Base-by-base conservation (phyloP, 1,140 invertebrate genomes). In the Megalonaias nervosa region DNA sequence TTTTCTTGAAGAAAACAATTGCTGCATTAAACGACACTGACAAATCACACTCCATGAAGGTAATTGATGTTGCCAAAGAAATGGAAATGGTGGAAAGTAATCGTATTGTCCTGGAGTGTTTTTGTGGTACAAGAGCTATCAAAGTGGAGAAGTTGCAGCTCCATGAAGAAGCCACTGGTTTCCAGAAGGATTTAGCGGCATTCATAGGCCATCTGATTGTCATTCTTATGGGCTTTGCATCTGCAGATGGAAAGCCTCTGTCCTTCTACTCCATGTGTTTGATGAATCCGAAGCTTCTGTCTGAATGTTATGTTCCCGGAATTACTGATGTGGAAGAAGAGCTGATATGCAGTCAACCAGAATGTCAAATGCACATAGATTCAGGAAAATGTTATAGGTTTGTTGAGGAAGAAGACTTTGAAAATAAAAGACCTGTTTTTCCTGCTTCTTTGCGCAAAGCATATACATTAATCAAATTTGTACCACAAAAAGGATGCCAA, bases 151-250 rank as follows among this genome's bases (percentile, higher is more conserved):
- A 17, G 23, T 75, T 75, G 14, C 15, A 60, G 59, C 56, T 61
- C 57, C 38, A 23, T 48, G 60, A 67, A 48, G 58, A 70, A 60
- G 55, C 67, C n/a, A 16, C 58, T 15, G 69, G 55, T 21, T 67
- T 70, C 23, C 67, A 70, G n/a, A 70, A 56, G 48, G 57, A 64
- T 58, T 56, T 75, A 2, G 70, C 62, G 26, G 23, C 74, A 38
- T 26, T 64, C 16, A n/a, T 75, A 23, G 74, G 69, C 6, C 64
- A 67, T 12, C 38, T 38, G 15, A 70, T 48, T 55, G 55, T n/a
- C n/a, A n/a, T n/a, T n/a, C 19, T 48, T 14, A 23, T 75, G 26
- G 16, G 21, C 21, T 26, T 31, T 31, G 26, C 16, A 17, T 48
- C 23, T 1, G 21, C 59, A 55, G 13, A 31, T 21, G 62, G 61